Base-by-base conservation (phyloP, 2,113 vertebrate genomes). In the Aviceda subcristata region DNA sequence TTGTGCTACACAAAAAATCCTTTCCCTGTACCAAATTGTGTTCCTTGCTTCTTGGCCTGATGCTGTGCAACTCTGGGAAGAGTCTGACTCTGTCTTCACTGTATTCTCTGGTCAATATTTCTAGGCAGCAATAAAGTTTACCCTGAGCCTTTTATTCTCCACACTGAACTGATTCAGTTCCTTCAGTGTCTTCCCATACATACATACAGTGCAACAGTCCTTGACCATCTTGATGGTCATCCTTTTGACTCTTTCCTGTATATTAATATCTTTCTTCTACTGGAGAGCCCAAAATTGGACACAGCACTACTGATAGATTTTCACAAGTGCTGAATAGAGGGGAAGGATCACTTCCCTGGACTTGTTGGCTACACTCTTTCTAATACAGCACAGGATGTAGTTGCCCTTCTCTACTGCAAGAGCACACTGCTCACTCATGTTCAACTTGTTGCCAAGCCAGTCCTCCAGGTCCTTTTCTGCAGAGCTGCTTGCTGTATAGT, bases 301-400 rank as follows among this genome's bases (percentile, higher is more conserved):
- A 39, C 12, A 55, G 9, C 2, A 2, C 27, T 59, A 21, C 55
- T 55, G 16, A 19, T 53, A 30, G 0, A 0, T 57, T 48, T 11
- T 39, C 38, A 24, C 26, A 69, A 78, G 15, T 36, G 12, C 27
- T 60, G 62, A 38, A 75, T 8, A 50, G 50, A 55, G n/a, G 20
- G 36, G n/a, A 74, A 90, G 15, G 8, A 60, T 50, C 20, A 14
- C 21, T 55, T 83, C 50, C 5, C 12, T 43, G 30, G 17, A 10
- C 23, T 69, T 55, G 7, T 10, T 66, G 34, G 39, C 20, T 60
- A 9, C 0, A 0, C 2, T 57, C 14, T 51, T 87, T 22, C 36
- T 48, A 46, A 48, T 32, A 14, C 19, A 46, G 29, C 16, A 7
- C 45, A 55, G 24, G 13, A 16, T 56, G 15, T 29, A 17, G 9